These are phyloP conservation scores for Lomographa bimaculata DNA, from an alignment of 2,888 invertebrate species.

Conservation along the genomic window DNA sequence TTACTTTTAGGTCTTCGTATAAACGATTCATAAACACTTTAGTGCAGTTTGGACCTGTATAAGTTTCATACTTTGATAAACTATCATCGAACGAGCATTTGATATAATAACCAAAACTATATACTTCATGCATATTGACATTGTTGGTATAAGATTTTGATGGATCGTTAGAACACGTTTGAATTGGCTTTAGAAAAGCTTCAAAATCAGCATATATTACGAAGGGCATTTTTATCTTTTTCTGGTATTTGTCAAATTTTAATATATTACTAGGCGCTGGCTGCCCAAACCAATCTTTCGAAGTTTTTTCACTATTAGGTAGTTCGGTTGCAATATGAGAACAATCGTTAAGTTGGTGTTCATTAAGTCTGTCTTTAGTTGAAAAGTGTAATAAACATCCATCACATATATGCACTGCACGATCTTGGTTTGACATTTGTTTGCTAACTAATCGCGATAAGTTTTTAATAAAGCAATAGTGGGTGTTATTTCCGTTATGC, in stretches of 20 bases:
- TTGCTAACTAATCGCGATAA: constrained; percentile 9
- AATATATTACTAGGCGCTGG: constrained; percentile 6
- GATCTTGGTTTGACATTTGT: constrained; percentile 7
- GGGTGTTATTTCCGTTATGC: background rate
- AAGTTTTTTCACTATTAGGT: constrained; percentile 10
- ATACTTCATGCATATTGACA: constrained; percentile 34
- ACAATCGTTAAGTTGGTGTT: constrained; percentile 13
- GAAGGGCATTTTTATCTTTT: constrained; percentile 12
- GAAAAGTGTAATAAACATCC: constrained; percentile 12
- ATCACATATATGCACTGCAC: constrained; percentile 13
- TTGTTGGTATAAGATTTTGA: background rate
- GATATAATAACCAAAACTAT: constrained; percentile 42
- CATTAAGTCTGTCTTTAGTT: constrained; percentile 4
- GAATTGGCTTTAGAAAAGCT: constrained; percentile 33
- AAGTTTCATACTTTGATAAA: constrained; percentile 14
- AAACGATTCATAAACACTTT: constrained; percentile 35
- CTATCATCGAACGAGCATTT: constrained; percentile 37
- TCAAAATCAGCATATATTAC: constrained; percentile 29
- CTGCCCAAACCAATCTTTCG: constrained; percentile 4
- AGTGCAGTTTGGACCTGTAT: constrained; percentile 1
- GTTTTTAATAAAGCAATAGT: constrained; percentile 9
- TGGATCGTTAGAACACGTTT: constrained; percentile 28
- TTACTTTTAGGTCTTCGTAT: constrained; percentile 26
- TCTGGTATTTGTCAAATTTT: constrained; percentile 7
- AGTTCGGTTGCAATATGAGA: constrained; percentile 5